phyloP scores from a whole-genome alignment of 1,140 invertebrate species.

The Lasioglossum baleicum region DNA sequence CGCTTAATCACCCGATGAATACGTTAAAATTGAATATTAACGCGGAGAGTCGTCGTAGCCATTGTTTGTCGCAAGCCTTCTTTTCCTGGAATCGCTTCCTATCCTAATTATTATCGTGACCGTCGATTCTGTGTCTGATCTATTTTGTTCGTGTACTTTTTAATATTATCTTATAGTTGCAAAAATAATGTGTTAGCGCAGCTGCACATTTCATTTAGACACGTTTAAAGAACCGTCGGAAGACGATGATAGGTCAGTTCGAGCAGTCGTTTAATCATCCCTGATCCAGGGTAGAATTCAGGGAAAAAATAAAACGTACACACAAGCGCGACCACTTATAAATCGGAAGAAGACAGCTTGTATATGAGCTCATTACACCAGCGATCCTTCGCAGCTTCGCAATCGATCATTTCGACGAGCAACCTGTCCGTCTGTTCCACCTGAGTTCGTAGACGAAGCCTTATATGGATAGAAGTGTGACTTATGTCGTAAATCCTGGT shows the following conservation, averaged over 20 bases:
- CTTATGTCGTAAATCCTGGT: neutral
- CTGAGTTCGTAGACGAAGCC: conserved; percentile 40
- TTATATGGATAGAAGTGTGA: conserved; percentile 23
- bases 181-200: no score
- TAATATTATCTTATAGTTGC: no score
- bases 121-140: neutral
- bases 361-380: conserved; percentile 16
- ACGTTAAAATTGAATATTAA: conserved; percentile 54
- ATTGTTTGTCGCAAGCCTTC: neutral
- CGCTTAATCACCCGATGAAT: conserved; percentile 57
- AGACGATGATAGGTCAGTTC: neutral
- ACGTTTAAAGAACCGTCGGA: no score
- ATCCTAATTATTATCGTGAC: neutral
- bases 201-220: no score
- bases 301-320: neutral
- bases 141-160: no score
- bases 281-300: neutral
- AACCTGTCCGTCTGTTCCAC: conserved; percentile 35
- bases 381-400: conserved; percentile 14
- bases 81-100: neutral
- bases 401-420: conserved; percentile 39
- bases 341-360: neutral
- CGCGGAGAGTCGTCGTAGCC: conserved; percentile 11
- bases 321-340: neutral
- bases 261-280: neutral